Evolutionary conservation across 1,140 invertebrate species (phyloP).

Genomic region (Arion vulgaris): DNA sequence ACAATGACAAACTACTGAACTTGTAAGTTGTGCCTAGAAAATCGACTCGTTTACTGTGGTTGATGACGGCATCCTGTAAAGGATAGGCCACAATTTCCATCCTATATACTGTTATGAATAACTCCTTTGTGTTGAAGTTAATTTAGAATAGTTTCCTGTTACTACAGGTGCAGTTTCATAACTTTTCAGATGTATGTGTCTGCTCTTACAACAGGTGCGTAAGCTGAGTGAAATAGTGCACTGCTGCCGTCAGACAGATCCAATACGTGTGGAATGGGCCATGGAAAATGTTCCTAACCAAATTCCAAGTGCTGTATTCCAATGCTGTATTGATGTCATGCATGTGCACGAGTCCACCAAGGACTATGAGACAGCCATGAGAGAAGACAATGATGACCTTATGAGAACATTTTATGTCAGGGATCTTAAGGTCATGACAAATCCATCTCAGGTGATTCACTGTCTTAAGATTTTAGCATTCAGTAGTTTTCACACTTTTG

Average conservation of each 20-base stretch:
- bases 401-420: constrained; percentile 40
- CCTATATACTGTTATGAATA: too few species aligned
- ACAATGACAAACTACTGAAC: too few species aligned
- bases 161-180: too few species aligned
- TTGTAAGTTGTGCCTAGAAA: too few species aligned
- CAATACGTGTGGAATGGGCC: constrained; percentile 36
- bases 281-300: constrained; percentile 25
- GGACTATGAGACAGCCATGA: constrained; percentile 33
- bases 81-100: too few species aligned
- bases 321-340: constrained; percentile 35
- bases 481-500: background rate
- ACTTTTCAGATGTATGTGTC: background rate
- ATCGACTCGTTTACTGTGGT: too few species aligned
- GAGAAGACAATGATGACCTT: constrained; percentile 27
- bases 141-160: too few species aligned
- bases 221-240: constrained; percentile 27
- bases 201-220: constrained; percentile 11
- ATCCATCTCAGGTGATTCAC: background rate
- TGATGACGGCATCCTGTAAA: too few species aligned
- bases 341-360: constrained; percentile 11
- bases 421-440: constrained; percentile 28
- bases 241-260: constrained; percentile 37
- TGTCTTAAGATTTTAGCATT: background rate
- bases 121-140: too few species aligned
- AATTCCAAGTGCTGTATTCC: constrained; percentile 21